Percentiles rank a stretch among this genome's conserved stretches.
Evolutionary conservation across 2,113 vertebrate species (phyloP).

Genomic region (Salminus brasiliensis): DNA sequence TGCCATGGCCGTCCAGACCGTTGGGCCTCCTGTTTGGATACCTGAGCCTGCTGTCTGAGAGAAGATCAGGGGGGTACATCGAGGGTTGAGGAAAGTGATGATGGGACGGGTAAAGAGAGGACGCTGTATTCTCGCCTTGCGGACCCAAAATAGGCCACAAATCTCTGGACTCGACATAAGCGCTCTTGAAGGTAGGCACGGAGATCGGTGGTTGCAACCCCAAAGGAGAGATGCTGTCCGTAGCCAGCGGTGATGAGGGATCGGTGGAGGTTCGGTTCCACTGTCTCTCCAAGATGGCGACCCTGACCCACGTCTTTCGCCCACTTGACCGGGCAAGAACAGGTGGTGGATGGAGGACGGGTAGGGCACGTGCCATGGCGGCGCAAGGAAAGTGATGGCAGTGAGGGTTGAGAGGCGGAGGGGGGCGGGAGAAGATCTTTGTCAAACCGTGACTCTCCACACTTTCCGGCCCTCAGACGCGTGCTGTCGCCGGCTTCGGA

Average conservation of each 20-base stretch:
- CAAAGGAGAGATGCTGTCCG: constrained; percentile 61
- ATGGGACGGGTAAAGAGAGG: constrained; percentile 66
- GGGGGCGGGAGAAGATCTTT: constrained; percentile 61
- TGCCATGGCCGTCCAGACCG: constrained; percentile 72
- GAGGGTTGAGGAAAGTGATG: constrained; percentile 67
- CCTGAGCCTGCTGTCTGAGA: constrained; percentile 65
- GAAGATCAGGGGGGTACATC: constrained; percentile 66
- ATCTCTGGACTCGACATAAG: constrained; percentile 70
- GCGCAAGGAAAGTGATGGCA: constrained; percentile 54
- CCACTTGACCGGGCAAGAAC: constrained; percentile 63
- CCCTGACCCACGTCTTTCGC: constrained; percentile 66
- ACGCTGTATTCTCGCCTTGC: constrained; percentile 69
- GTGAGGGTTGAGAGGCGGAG: constrained; percentile 60
- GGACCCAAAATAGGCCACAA: constrained; percentile 69
- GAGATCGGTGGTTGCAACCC: constrained; percentile 64
- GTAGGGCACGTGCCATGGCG: constrained; percentile 74
- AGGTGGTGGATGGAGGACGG: constrained; percentile 65
- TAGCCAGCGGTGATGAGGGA: constrained; percentile 71
- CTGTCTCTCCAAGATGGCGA: constrained; percentile 74
- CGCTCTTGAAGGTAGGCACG: constrained; percentile 69
- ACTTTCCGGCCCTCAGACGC: constrained; percentile 62
- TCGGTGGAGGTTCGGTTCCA: constrained; percentile 52
- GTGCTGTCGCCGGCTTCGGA: constrained; percentile 63
- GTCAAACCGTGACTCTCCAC: constrained; percentile 57
- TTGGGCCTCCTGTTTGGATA: constrained; percentile 72